Evolutionary conservation across 1,140 invertebrate genomes (phyloP), one percentile per base, ranked within the genome.

Genomic region (Hycleus phaleratus): DNA sequence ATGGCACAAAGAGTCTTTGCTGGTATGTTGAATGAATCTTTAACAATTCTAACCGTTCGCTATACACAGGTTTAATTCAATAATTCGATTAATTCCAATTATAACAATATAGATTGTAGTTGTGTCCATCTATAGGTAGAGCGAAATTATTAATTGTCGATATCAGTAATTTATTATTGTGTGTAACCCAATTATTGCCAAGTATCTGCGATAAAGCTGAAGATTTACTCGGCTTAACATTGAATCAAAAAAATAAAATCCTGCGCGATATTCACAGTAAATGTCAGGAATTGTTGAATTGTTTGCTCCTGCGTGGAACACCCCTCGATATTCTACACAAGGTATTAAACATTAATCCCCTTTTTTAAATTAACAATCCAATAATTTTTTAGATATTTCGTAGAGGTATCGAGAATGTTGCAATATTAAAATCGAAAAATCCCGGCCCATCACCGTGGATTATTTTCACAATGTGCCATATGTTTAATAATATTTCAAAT

Each of bases 21-120:
- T 4, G 87, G 86, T 24, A 89, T 90, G 85, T 71, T 90, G 1
- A 90, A 90, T 66, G 87, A 90, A 72, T 88, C 86, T 0, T 73
- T 90, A 2, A 85, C 85, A 4, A 88, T 90, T 54, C 72, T 90
- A 10, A 83, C 84, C 3, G 80, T 85, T 0, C 79, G 87, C 57
- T 90, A 88, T 70, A 83, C 82, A 43, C 84, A 88, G 70, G 85
- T 86, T n/a, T 3, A 5, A 49, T 52, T 59, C 12, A 48, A 55
- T 46, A 10, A 47, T 32, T 32, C 32, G 1, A 32, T 26, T 46
- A 58, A 47, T 63, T 69, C 71, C 64, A 85, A 18, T 18, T 18
- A 1, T 18, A 18, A 18, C 18, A 18, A 18, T 18, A 18, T 18
- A 18, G 18, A 18, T 18, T 18, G 18, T 1, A 18, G 83, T 81